Base-by-base conservation (phyloP, 1,140 invertebrate species). In the Dreissena rostriformis region DNA sequence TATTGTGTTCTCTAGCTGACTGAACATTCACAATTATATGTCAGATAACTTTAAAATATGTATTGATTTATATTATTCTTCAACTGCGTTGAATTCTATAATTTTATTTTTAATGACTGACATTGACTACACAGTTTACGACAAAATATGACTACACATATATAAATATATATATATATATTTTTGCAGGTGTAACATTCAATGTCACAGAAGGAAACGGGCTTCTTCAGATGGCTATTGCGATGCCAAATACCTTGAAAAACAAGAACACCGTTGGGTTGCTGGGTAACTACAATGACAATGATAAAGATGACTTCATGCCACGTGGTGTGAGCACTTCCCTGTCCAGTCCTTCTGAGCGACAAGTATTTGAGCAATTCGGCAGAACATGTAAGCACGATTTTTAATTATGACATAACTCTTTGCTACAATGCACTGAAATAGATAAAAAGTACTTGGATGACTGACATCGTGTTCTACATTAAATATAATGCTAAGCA, bases 241-340 rank as follows among this genome's bases (percentile, higher is more conserved):
- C 76, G 10, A 65, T 72, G 68, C 51, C 73, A 15, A 67, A 79
- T 15, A 51, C 51, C 0, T 67, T 26, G 39, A 80, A 74, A 53
- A 67, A 71, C 26, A 73, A 71, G n/a, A 81, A 86, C 49, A 86
- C 86, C 26, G 8, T 15, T 28, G 90, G 90, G 14, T 73, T 91
- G 22, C 71, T 91, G 17, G 90, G 90, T 28, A 88, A 86, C 68
- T 87, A 86, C 57, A 86, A 91, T 86, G 84, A 72, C 15, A 55
- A 88, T 51, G 55, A 57, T 26, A 67, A 39, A 8, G 85, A 91
- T 85, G 90, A 91, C 77, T 86, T 88, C 52, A 74, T 70, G 24
- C 53, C 83, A 8, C 81, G 97, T 0, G 95, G 77, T 0, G 71
- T 88, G 55, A 76, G 85, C 53, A 86, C 67, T 17, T 22, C 80